Percentiles rank a stretch among this genome's conserved stretches.
Evolutionary conservation across 2,113 vertebrate species (phyloP).

Genomic region (Strigops habroptila): DNA sequence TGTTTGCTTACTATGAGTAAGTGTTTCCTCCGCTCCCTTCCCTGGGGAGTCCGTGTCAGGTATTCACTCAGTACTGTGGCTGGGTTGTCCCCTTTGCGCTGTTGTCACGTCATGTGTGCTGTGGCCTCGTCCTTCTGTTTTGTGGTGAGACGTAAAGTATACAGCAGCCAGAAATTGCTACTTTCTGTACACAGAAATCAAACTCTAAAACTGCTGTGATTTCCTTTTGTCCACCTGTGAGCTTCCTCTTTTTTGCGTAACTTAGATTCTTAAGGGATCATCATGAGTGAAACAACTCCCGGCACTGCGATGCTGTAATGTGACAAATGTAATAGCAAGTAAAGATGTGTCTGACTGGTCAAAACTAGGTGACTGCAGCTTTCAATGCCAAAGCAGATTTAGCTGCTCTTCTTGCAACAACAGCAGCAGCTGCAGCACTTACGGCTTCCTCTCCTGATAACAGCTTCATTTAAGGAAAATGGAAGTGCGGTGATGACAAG

Average conservation of each 20-base stretch:
- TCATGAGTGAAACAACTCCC: not conserved
- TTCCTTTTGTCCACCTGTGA: not conserved
- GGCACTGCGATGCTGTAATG: rapidly evolving
- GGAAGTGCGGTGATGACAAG: not conserved
- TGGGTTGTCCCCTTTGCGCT: not conserved
- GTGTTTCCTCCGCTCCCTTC: not conserved
- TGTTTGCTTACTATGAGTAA: not conserved
- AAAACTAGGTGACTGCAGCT: not conserved
- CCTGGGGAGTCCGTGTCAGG: not conserved
- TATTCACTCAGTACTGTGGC: not conserved
- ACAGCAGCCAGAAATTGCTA: not conserved
- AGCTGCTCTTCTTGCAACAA: not conserved
- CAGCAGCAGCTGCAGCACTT: not conserved
- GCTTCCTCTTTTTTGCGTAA: not conserved
- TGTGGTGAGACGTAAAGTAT: constrained; percentile 25
- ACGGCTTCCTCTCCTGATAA: not conserved
- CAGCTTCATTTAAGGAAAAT: not conserved
- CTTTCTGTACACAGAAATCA: not conserved
- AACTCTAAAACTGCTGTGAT: not conserved
- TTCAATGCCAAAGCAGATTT: not conserved
- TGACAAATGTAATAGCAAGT: not conserved
- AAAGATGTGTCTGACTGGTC: not conserved
- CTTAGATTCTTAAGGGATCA: not conserved
- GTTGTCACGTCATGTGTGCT: rapidly evolving
- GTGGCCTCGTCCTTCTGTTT: not conserved